phyloP scores from a whole-genome alignment of 2,113 vertebrate species.

The Psephotus haematonotus region DNA sequence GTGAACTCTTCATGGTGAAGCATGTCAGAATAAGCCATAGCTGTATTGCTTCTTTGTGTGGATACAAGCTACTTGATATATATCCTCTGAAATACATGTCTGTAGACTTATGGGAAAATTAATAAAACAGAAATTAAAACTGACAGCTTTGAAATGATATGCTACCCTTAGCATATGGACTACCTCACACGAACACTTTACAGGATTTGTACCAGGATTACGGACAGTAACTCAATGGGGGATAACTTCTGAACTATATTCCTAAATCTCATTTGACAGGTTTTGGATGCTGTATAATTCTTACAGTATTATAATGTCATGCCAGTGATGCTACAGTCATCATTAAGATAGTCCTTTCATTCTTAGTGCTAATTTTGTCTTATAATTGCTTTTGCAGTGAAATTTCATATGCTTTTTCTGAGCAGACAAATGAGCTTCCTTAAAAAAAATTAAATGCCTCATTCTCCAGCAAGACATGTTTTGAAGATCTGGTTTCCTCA shows the following conservation, averaged over 20 bases:
- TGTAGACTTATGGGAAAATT: conserved; percentile 77
- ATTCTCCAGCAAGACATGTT: conserved; percentile 1
- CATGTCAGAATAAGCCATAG: background rate
- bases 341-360: conserved; percentile 65
- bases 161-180: conserved; percentile 79
- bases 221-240: conserved; percentile 76
- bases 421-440: conserved; percentile 28
- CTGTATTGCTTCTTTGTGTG: conserved; percentile 62
- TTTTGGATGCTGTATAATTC: conserved; percentile 76
- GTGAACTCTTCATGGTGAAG: conserved; percentile 7
- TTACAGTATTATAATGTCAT: conserved; percentile 66
- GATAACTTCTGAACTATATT: conserved; percentile 76
- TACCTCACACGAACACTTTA: conserved; percentile 67
- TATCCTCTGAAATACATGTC: conserved; percentile 67
- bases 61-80: conserved; percentile 64
- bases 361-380: conserved; percentile 44
- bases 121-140: conserved; percentile 79
- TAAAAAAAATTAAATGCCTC: conserved; percentile 27
- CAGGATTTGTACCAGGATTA: conserved; percentile 75
- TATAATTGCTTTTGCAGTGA: conserved; percentile 39
- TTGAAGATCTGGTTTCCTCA: conserved; percentile 6
- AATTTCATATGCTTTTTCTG: conserved; percentile 5
- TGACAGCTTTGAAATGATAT: conserved; percentile 77
- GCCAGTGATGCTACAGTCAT: conserved; percentile 58
- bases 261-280: conserved; percentile 79